Percentiles rank a stretch among this genome's conserved stretches.
Conservation (phyloP, 2,888 invertebrate species). For the Isoperla grammatica region DNA sequence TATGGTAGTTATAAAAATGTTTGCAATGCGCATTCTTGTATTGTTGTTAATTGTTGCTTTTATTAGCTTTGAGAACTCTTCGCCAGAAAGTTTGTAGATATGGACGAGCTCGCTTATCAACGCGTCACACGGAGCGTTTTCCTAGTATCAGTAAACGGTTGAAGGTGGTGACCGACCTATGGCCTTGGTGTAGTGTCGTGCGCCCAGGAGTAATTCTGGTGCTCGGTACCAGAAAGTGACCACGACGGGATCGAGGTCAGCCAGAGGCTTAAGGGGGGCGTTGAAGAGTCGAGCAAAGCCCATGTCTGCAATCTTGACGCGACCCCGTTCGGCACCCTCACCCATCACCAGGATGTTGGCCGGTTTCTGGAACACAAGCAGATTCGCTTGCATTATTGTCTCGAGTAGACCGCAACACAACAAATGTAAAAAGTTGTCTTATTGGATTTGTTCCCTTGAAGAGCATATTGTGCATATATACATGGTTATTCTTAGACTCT, state of each 20-base stretch:
- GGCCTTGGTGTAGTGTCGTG: slow-evolving; percentile 96
- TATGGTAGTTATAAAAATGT: too few species aligned
- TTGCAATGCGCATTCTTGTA: too few species aligned
- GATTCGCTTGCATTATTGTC: neutral
- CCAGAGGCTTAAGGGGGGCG: slow-evolving; percentile 94
- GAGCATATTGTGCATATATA: neutral
- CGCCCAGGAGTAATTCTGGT: slow-evolving; percentile 89
- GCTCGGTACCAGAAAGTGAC: slow-evolving; percentile 99
- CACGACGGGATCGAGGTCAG: slow-evolving; percentile 98
- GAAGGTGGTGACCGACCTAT: slow-evolving; percentile 58
- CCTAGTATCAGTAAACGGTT: too few species aligned
- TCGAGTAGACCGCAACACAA: too few species aligned
- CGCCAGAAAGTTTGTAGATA: too few species aligned
- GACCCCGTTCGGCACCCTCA: slow-evolving; percentile 92
- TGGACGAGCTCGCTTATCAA: too few species aligned
- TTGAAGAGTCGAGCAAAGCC: slow-evolving; percentile 98
- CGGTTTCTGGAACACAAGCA: slow-evolving; percentile 65
- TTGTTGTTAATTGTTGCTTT: too few species aligned
- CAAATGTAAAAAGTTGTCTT: too few species aligned
- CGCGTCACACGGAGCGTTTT: too few species aligned
- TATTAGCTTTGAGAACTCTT: too few species aligned
- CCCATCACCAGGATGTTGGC: slow-evolving; percentile 99
- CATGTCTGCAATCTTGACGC: slow-evolving; percentile 99
- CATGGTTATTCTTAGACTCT: neutral
- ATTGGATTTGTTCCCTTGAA: too few species aligned